These are phyloP conservation scores for Hofmannophila pseudospretella DNA, from an alignment of 2,888 invertebrate species.

Conservation along the genomic window DNA sequence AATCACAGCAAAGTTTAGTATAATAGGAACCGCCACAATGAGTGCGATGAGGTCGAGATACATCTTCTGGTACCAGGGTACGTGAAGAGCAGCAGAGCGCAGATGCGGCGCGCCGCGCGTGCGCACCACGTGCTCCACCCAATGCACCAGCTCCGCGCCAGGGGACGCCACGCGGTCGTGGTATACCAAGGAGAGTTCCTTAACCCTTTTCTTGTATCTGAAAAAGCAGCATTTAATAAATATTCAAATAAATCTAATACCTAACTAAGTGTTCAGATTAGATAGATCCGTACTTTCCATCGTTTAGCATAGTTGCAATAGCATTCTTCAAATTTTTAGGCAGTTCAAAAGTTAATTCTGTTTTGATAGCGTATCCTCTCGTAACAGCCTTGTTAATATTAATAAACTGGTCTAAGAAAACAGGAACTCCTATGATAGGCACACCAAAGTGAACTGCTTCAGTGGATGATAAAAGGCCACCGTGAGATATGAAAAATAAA, in stretches of 20 bases:
- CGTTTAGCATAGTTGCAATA: constrained; percentile 4
- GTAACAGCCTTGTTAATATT: constrained; percentile 38
- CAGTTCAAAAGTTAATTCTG: constrained; percentile 12
- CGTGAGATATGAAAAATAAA: constrained; percentile 53
- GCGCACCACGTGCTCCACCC: constrained; percentile 44
- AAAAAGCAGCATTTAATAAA: background rate
- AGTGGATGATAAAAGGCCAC: constrained; percentile 48
- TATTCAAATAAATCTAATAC: no score
- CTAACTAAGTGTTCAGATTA: no score
- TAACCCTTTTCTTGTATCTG: constrained; percentile 15
- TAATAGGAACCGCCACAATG: constrained; percentile 10
- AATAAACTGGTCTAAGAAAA: constrained; percentile 47
- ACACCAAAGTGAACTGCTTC: constrained; percentile 47
- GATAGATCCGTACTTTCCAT: constrained; percentile 1
- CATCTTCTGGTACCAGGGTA: constrained; percentile 42
- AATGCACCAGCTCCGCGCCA: constrained; percentile 36
- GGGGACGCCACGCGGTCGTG: constrained; percentile 38
- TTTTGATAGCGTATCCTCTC: constrained; percentile 28
- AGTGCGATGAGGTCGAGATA: constrained; percentile 37
- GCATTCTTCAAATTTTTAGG: constrained; percentile 11
- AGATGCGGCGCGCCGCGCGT: constrained; percentile 43
- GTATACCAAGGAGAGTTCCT: constrained; percentile 38
- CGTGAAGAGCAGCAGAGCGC: constrained; percentile 34
- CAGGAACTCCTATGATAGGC: constrained; percentile 52
- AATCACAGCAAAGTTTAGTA: no score